Evolutionary conservation across 2,113 vertebrate species (phyloP).

Genomic region (Megalops atlanticus): DNA sequence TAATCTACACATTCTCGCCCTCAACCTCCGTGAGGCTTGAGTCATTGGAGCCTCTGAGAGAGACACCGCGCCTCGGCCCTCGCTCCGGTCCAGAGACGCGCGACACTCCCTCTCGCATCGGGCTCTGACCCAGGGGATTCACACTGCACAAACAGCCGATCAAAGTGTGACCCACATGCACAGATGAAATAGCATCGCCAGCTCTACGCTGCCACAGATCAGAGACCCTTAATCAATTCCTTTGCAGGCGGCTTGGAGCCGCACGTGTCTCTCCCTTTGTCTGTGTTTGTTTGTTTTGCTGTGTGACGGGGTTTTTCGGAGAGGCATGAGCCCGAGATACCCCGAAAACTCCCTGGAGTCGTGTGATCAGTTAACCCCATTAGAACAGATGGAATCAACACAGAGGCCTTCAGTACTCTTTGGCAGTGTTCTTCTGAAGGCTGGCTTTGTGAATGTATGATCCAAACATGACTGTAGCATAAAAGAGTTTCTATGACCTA

Average conservation of each 20-base stretch:
- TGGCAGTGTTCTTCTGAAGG: too few species aligned
- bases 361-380: too few species aligned
- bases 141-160: neutral
- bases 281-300: too few species aligned
- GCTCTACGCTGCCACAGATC: neutral
- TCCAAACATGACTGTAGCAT: too few species aligned
- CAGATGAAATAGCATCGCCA: neutral
- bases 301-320: neutral
- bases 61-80: neutral
- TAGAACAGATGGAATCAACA: too few species aligned
- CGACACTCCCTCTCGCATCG: neutral
- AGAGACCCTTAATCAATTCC: neutral
- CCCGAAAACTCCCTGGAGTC: too few species aligned
- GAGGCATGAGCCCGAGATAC: too few species aligned
- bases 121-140: neutral
- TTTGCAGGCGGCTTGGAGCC: too few species aligned
- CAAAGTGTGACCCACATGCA: neutral
- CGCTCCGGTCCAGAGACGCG: neutral
- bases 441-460: too few species aligned
- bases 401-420: too few species aligned
- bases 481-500: too few species aligned
- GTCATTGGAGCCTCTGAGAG: neutral
- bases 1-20: neutral
- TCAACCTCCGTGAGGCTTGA: neutral
- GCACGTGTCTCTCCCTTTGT: neutral